A percentile compares a stretch with the other conserved stretches of the same genome.
Evolutionary conservation across 1,140 invertebrate genomes (phyloP).

Genomic region (Nasonia vitripennis): DNA sequence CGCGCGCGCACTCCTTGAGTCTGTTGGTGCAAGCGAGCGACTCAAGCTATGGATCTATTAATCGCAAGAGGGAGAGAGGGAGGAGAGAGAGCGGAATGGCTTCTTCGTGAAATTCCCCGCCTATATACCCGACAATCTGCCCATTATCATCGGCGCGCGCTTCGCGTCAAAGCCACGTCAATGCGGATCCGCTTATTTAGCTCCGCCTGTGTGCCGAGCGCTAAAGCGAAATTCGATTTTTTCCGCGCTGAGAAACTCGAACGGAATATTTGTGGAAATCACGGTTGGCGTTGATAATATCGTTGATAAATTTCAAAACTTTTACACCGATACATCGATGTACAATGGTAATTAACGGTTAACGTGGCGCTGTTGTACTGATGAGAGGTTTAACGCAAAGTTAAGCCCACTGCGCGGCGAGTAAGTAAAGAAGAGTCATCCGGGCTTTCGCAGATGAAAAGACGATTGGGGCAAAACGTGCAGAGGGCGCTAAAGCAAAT

Average conservation of each 20-base stretch:
- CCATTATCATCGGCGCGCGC: slow-evolving; percentile 3
- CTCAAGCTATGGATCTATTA: neutral
- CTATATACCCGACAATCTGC: neutral
- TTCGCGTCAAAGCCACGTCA: slow-evolving; percentile 7
- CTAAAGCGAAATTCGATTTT: too few relatives aligned
- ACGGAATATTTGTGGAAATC: neutral
- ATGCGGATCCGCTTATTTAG: slow-evolving; percentile 40
- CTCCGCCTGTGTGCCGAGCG: neutral
- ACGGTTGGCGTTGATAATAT: neutral
- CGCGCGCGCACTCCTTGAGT: neutral
- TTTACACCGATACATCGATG: too few relatives aligned
- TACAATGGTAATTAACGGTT: too few relatives aligned
- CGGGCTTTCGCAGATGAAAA: slow-evolving; percentile 21
- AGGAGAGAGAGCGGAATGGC: too few relatives aligned
- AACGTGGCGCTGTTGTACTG: too few relatives aligned
- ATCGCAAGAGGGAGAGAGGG: neutral
- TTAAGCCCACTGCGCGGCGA: too few relatives aligned
- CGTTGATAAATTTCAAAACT: too few relatives aligned
- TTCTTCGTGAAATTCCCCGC: neutral
- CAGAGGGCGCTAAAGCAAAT: slow-evolving; percentile 53
- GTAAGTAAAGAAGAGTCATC: too few relatives aligned
- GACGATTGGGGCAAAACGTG: slow-evolving; percentile 39
- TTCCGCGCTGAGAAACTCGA: too few relatives aligned
- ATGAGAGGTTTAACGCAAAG: too few relatives aligned
- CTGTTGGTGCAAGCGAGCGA: neutral